These are phyloP conservation scores for Homarus americanus DNA, from an alignment of 1,140 invertebrate species.

Conservation along the genomic window DNA sequence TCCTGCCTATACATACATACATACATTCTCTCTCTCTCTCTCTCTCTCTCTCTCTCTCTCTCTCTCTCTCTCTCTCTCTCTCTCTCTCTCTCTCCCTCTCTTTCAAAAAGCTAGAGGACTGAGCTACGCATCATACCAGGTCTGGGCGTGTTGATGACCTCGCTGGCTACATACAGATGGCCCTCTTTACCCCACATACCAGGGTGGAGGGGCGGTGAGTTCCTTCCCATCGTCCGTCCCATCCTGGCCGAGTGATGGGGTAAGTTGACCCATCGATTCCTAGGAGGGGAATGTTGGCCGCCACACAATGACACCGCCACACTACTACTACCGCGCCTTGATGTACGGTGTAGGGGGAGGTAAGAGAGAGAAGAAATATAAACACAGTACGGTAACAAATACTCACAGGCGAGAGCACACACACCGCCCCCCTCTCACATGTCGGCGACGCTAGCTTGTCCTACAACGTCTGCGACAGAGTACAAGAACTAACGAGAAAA, in stretches of 20 bases:
- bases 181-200: neutral
- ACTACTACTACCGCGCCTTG: neutral
- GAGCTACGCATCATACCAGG: neutral
- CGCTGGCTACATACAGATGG: neutral
- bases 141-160: neutral
- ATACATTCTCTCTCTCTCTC: neutral
- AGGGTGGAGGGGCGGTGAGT: neutral
- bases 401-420: too few species aligned
- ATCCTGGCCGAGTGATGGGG: neutral
- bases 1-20: neutral
- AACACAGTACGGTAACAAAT: too few species aligned
- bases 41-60: too few species aligned
- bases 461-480: too few species aligned
- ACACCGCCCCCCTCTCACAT: too few species aligned
- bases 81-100: too few species aligned
- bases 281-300: neutral
- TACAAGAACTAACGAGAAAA: too few species aligned
- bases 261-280: constrained; percentile 7
- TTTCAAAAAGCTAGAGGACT: neutral
- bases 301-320: neutral
- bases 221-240: neutral
- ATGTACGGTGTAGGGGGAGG: neutral
- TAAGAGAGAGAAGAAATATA: too few species aligned
- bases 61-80: too few species aligned
- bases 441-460: too few species aligned